These are phyloP conservation scores for rabbit (Oryctolagus cuniculus) DNA, from an alignment of 2,113 vertebrate species.

Conservation along the genomic window mOryCun1.1 NC_091447.1:36285001-36285500, in stretches of 20 bases:
- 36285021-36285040: too few relatives aligned
- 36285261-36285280: neutral
- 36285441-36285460: conserved; percentile 70
- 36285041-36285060: too few relatives aligned
- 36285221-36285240: neutral
- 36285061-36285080: too few relatives aligned
- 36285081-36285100: too few relatives aligned
- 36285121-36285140: too few relatives aligned
- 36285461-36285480: conserved; percentile 57
- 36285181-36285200: too few relatives aligned
- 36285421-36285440: conserved; percentile 64
- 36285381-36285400: conserved; percentile 59
- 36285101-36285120: too few relatives aligned
- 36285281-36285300: neutral
- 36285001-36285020: too few relatives aligned
- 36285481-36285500: conserved; percentile 67
- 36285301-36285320: neutral
- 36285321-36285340: neutral
- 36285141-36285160: too few relatives aligned
- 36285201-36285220: neutral
- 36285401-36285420: conserved; percentile 64
- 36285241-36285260: rapidly evolving
- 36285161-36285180: too few relatives aligned
- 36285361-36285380: conserved; percentile 17
- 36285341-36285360: conserved; percentile 32